Base-by-base conservation (phyloP, 2,797 vertebrate species). In the Ctenopoma multispine region DNA sequence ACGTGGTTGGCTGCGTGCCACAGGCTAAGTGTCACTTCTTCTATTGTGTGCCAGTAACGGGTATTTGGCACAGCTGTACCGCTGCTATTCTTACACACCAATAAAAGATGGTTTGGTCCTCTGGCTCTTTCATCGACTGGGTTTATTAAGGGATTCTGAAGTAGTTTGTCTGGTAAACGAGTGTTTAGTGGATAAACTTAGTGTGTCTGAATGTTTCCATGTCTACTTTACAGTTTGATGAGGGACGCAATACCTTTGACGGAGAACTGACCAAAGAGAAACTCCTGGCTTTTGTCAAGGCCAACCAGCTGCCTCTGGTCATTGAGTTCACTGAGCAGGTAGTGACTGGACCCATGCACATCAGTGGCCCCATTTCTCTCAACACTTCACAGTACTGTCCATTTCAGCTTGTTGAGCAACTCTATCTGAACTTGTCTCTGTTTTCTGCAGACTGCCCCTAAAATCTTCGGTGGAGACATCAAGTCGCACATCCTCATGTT, bases 261-360 rank as follows among this genome's bases (percentile, higher is more conserved):
- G 98, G 96, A 15, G 97, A 98, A 55, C 14, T 96, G 73, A 96
- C 90, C 61, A 98, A 97, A 85, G 96, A 98, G 17, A 94, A 93
- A 1, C 87, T 99, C 20, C 62, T 97, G 85, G 90, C 89, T 77
- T 99, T 99, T 83, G 92, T 99, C 90, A 99, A 96, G 90, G 82
- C 96, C 80, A 99, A 99, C 91, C 96, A 99, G 75, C 91, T 99
- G 77, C 98, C 98, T 21, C 92, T 99, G 85, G 97, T 99, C 90
- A 99, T 99, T 0, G 98, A 99, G 92, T 99, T 99, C 91, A 99
- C 98, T 0, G 98, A 99, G 75, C 98, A 99, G 97, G 98, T 99
- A 88, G 76, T 7, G 7, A 7, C 41, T 4, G 21, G 7, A n/a
- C n/a, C n/a, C n/a, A n/a, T n/a, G n/a, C n/a, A n/a, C n/a, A n/a